Percentiles rank a stretch among this genome's conserved stretches.
These are phyloP conservation scores for Microcebus ravelobensis DNA, from an alignment of 2,113 vertebrate genomes.

Conservation along the genomic window DNA sequence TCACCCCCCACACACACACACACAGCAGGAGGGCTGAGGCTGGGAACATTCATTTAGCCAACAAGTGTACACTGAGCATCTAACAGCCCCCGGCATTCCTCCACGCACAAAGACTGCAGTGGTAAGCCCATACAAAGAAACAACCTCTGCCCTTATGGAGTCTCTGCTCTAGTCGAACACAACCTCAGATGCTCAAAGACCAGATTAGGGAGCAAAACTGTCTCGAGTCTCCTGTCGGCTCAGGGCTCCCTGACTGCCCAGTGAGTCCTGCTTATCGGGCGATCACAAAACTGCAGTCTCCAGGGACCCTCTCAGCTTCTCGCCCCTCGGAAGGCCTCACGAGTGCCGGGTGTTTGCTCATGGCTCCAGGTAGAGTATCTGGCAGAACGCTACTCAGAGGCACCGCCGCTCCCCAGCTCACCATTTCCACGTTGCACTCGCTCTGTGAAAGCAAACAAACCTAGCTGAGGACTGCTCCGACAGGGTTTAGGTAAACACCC, in stretches of 20 bases:
- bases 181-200: no score
- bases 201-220: background rate
- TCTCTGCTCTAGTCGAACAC: rapidly evolving
- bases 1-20: background rate
- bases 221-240: background rate
- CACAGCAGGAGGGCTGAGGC: background rate
- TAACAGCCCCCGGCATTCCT: background rate
- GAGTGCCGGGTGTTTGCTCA: no score
- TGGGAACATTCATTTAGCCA: background rate
- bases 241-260: background rate
- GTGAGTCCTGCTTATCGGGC: background rate
- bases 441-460: background rate
- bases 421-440: rapidly evolving
- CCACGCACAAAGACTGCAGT: background rate
- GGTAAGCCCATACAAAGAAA: no score
- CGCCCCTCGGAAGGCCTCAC: background rate
- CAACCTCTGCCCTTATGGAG: background rate
- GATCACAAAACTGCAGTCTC: background rate
- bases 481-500: background rate
- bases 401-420: background rate
- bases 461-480: background rate
- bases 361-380: background rate
- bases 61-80: background rate
- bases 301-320: background rate
- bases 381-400: background rate